Evolutionary conservation across 2,113 vertebrate species (phyloP).

Genomic region (Cyprinodon brontotheroides): DNA sequence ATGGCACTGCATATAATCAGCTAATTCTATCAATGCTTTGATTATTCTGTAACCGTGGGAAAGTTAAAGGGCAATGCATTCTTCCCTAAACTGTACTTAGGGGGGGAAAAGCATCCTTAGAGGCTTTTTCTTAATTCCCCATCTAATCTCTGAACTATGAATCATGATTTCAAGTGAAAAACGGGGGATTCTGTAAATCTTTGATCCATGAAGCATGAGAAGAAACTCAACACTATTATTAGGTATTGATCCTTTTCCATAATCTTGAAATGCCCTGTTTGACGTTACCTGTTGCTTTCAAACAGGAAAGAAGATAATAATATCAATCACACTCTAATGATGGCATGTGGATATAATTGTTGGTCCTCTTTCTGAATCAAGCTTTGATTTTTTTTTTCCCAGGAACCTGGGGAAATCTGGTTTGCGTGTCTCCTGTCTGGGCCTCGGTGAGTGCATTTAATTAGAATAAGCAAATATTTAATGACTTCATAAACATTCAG

Average conservation of each 20-base stretch:
- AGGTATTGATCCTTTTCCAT: not conserved
- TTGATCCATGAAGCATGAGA: not conserved
- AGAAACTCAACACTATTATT: not conserved
- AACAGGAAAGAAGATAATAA: not conserved
- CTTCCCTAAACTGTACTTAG: not conserved
- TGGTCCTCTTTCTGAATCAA: constrained; percentile 17
- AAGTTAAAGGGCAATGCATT: too few species aligned
- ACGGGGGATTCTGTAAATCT: constrained; percentile 18
- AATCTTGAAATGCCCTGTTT: too few species aligned
- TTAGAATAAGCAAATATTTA: constrained; percentile 30
- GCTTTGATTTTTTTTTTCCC: constrained; percentile 36
- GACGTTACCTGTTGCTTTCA: not conserved
- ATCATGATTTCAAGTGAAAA: constrained; percentile 32
- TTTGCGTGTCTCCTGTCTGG: constrained; percentile 93
- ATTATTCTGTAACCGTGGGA: too few species aligned
- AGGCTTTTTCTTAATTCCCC: not conserved
- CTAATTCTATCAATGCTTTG: too few species aligned
- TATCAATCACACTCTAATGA: constrained; percentile 14
- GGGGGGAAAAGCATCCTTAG: not conserved
- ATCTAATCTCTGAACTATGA: constrained; percentile 26
- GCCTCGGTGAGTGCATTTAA: constrained; percentile 89
- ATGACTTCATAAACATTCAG: constrained; percentile 34
- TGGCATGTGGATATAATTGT: constrained; percentile 22
- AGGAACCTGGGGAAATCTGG: constrained; percentile 98
- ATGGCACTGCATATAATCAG: too few species aligned